Evolutionary conservation across 1,140 invertebrate species (phyloP).

Genomic region (Gryon sp.): DNA sequence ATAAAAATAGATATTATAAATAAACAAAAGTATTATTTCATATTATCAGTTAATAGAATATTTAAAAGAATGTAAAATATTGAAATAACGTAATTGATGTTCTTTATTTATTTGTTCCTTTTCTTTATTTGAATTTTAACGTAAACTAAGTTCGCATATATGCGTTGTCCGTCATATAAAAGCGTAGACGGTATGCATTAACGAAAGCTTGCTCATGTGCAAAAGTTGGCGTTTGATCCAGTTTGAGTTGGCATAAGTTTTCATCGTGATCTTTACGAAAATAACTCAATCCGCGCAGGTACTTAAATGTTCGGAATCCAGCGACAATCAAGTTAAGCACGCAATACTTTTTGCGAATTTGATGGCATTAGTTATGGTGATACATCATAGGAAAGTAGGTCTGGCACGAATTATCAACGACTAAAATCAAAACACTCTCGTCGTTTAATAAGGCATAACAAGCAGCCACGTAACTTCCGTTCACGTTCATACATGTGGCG

Average conservation of each 20-base stretch:
- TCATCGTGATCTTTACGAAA: slow-evolving; percentile 32
- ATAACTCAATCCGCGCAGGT: slow-evolving; percentile 37
- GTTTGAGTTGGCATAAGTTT: slow-evolving; percentile 33
- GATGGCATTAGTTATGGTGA: slow-evolving; percentile 50
- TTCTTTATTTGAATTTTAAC: neutral
- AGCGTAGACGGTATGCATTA: slow-evolving; percentile 8
- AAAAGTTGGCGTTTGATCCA: slow-evolving; percentile 27
- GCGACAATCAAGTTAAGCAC: slow-evolving; percentile 33
- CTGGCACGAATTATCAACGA: slow-evolving; percentile 61
- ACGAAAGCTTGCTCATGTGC: slow-evolving; percentile 2
- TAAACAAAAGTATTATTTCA: too few relatives aligned
- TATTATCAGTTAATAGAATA: too few relatives aligned
- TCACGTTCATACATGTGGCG: slow-evolving; percentile 48
- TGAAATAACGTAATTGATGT: neutral
- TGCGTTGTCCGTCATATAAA: slow-evolving; percentile 2
- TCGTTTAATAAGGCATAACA: slow-evolving; percentile 74
- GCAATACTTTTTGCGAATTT: slow-evolving; percentile 50
- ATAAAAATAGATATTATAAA: too few relatives aligned
- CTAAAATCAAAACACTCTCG: slow-evolving; percentile 69
- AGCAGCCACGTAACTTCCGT: slow-evolving; percentile 70
- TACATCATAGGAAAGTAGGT: slow-evolving; percentile 69
- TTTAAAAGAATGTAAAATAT: too few relatives aligned
- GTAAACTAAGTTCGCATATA: slow-evolving; percentile 19
- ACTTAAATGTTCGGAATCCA: slow-evolving; percentile 1
- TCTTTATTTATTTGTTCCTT: neutral